Percentiles rank a stretch among this genome's conserved stretches.
phyloP scores from a whole-genome alignment of 2,797 vertebrate species.

The Pipistrellus nathusii region DNA sequence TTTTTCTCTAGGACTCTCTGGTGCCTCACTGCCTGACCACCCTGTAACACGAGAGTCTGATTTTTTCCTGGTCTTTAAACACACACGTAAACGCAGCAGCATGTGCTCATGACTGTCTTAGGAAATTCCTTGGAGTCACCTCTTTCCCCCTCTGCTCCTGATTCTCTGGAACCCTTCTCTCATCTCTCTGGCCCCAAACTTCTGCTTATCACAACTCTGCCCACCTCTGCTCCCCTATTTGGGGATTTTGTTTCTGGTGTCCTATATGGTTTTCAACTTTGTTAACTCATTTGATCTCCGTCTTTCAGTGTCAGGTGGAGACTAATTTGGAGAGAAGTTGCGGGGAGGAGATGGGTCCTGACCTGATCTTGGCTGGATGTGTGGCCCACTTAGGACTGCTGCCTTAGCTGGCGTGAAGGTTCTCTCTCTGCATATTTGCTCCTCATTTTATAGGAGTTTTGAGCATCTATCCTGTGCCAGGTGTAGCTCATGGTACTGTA shows the following conservation, averaged over 20 bases:
- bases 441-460: neutral
- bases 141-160: neutral
- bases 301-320: neutral
- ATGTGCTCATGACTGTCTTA: neutral
- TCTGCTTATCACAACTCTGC: neutral
- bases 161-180: neutral
- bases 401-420: neutral
- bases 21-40: neutral
- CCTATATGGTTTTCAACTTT: slow-evolving; percentile 7
- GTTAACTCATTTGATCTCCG: slow-evolving; percentile 8
- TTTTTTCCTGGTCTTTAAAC: neutral
- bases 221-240: neutral
- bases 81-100: neutral
- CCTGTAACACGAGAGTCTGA: neutral
- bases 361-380: neutral
- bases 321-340: neutral
- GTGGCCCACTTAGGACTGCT: neutral
- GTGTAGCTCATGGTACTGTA: neutral
- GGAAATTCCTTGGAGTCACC: neutral
- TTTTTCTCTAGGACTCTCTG: neutral
- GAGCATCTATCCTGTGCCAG: neutral
- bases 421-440: neutral
- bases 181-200: neutral
- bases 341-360: neutral
- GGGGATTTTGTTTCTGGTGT: slow-evolving; percentile 1